Evolutionary conservation across 37 sponge, comb jelly and placozoan species (phyloP), one percentile per base, ranked within the genome.

Genomic region (Mnemiopsis leidyi): DNA sequence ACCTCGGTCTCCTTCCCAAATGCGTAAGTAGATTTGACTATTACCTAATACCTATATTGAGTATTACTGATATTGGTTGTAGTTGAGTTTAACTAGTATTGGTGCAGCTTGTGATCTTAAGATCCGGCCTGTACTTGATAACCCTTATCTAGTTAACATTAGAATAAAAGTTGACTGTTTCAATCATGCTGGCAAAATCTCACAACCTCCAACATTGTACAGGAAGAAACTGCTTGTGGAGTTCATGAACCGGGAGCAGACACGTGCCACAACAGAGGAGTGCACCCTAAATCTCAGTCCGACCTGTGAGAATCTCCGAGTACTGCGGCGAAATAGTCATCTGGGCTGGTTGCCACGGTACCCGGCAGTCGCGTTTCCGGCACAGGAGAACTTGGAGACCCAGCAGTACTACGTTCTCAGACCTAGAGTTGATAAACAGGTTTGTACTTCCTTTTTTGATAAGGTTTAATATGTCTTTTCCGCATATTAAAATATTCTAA

Each of bases 331-430:
- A 23, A 16, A 79, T 1, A 79, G 82, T 32, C 29, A 79, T 23
- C 3, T 36, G 34, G 82, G 82, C 23, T 79, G 82, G 82, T 23
- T 79, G 37, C 82, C 82, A 28, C 82, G 82, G 36, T 79, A 79
- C 21, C 20, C 23, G 36, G 36, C 34, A 9, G 82, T 79, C 7
- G 82, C 82, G 20, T 79, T 79, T 21, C 34, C 82, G 2, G 34
- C 82, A 2, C 37, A 79, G 34, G 31, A 23, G 36, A 36, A 79
- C 9, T 5, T 32, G 9, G 7, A 2, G 0, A 33, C 82, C 1
- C 82, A 79, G 82, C 82, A 79, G 82, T 79, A 79, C 21, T 79
- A 79, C 38, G 82, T 79, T 34, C 82, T 79, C 7, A 79, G 82
- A 21, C 82, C 82, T 3, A 79, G 82, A 36, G 82, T 79, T 30